Evolutionary conservation across 2,888 invertebrate genomes (phyloP), one percentile per base, ranked within the genome.

Genomic region (Xylophagus ater): DNA sequence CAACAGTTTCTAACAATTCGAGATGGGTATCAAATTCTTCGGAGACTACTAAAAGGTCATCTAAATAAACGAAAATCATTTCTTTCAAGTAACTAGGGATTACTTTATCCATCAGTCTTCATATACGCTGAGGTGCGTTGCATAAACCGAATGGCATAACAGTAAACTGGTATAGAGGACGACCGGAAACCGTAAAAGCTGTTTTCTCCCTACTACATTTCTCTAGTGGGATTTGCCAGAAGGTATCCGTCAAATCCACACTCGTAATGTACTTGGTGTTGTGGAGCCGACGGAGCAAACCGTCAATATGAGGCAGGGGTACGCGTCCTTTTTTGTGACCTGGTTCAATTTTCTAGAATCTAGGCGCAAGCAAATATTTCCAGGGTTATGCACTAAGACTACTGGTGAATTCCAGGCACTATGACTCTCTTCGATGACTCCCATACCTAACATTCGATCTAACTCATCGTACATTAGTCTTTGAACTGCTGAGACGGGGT

Each of bases 181-280:
- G 13, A 33, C 6, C 32, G 5, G 32, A 12, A 17, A 33, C 13
- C 4, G 29, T 15, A 20, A 21, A 13, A 20, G 51, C 50, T 3
- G 51, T 53, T 10, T 47, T 41, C 10, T 48, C 47, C 12, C 35
- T 23, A 3, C 45, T 45, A 0, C 33, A 17, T 8, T 38, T 18
- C 4, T 42, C 41, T 20, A 55, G 14, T 5, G 45, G 44, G 9
- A 35, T 25, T 35, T 35, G 35, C 35, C 35, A 24, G 14, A 33
- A 33, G 1, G 51, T 51, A 5, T 47, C 45, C 17, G 47, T 51
- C 5, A 51, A 34, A 29, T 53, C 54, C 2, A 54, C 28, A 2
- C 50, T 50, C 3, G 47, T 47, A 8, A 55, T 48, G 26, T 48
- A 54, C 5, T 41, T 30, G 4, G 53, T 52, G 4, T 32, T 23